A percentile compares a stretch with the other conserved stretches of the same genome.
phyloP scores from a whole-genome alignment of 1,140 invertebrate species.

The Cyclargus thomasi region DNA sequence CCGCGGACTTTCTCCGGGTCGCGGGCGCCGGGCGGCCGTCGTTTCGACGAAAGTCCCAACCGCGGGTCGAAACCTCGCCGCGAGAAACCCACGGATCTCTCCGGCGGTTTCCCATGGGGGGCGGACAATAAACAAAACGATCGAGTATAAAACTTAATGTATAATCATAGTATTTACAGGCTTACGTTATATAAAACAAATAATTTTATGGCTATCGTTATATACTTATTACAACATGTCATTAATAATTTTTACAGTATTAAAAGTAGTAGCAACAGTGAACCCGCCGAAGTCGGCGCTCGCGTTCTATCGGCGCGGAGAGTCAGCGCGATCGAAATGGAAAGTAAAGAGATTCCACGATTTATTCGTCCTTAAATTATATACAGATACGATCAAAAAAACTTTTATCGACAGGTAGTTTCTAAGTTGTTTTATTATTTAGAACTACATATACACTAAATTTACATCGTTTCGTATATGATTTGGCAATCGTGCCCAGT shows the following conservation, averaged over 20 bases:
- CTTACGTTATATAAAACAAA: slow-evolving; percentile 74
- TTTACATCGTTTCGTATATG: slow-evolving; percentile 13
- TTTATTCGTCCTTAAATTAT: slow-evolving; percentile 65
- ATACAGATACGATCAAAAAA: slow-evolving; percentile 51
- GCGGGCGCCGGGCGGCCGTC: slow-evolving; percentile 28
- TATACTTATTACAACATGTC: slow-evolving; percentile 71
- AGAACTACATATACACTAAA: slow-evolving; percentile 8
- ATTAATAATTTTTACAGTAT: slow-evolving; percentile 71
- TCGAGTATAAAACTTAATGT: slow-evolving; percentile 75
- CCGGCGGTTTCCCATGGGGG: not conserved
- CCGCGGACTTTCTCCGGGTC: slow-evolving; percentile 61
- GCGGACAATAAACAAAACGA: slow-evolving; percentile 59
- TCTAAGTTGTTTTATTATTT: slow-evolving; percentile 13
- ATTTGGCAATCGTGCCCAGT: slow-evolving; percentile 15
- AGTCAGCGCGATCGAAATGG: slow-evolving; percentile 51
- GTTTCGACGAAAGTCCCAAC: slow-evolving; percentile 59
- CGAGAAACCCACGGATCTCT: slow-evolving; percentile 1
- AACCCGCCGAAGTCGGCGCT: slow-evolving; percentile 57
- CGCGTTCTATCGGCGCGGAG: slow-evolving; percentile 55
- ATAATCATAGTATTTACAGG: slow-evolving; percentile 74
- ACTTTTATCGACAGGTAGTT: slow-evolving; percentile 39
- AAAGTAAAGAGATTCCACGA: slow-evolving; percentile 71
- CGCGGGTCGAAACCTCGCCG: slow-evolving; percentile 51
- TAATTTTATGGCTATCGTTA: slow-evolving; percentile 72
- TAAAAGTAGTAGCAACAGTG: slow-evolving; percentile 69